Evolutionary conservation across 1,140 invertebrate genomes (phyloP).

Genomic region (Physella acuta): DNA sequence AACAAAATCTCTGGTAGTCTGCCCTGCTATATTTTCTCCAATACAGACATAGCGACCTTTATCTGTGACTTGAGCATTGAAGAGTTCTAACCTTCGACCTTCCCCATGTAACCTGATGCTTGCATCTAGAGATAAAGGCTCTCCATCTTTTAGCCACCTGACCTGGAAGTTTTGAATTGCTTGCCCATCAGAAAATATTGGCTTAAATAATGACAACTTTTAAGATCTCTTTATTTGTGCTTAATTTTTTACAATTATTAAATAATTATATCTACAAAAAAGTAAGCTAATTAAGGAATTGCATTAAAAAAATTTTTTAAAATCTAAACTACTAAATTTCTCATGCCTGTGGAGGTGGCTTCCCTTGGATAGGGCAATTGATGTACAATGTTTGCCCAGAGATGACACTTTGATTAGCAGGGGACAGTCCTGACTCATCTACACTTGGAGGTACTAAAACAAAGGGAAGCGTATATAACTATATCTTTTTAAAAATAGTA

Average conservation of each 20-base stretch:
- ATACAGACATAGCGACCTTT: conserved; percentile 61
- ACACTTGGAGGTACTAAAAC: conserved; percentile 47
- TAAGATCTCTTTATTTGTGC: no score
- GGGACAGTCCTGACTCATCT: conserved; percentile 33
- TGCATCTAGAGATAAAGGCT: conserved; percentile 36
- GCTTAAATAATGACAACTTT: no score
- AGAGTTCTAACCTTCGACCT: conserved; percentile 47
- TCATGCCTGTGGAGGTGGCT: conserved; percentile 52
- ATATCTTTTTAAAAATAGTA: no score
- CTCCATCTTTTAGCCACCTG: conserved; percentile 54
- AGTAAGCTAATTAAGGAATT: no score
- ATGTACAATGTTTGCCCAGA: conserved; percentile 48
- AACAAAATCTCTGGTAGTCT: conserved; percentile 41
- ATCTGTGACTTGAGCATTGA: conserved; percentile 51
- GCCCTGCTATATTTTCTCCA: conserved; percentile 61
- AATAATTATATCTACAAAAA: no score
- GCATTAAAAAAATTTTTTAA: no score
- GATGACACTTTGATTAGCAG: conserved; percentile 41
- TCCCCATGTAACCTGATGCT: conserved; percentile 40
- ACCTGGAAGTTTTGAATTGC: conserved; percentile 36
- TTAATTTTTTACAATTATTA: no score
- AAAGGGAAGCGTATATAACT: background rate
- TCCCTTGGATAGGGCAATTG: conserved; percentile 60
- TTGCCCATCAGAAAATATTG: no score
- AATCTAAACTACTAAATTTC: no score